phyloP scores from a whole-genome alignment of 2,113 vertebrate species.

The Gila orcuttii region DNA sequence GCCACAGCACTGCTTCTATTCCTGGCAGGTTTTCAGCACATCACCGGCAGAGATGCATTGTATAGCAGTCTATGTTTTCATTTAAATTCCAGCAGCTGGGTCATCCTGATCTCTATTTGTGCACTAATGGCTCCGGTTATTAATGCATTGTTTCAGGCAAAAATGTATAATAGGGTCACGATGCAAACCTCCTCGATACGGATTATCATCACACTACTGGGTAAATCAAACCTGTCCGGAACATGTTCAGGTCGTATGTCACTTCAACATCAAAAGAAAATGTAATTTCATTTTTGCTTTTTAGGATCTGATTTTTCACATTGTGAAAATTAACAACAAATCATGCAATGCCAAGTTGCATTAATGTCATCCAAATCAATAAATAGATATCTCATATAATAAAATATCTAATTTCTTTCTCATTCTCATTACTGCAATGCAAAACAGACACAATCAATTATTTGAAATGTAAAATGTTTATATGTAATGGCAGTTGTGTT shows the following conservation, averaged over 20 bases:
- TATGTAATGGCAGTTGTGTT: neutral
- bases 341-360: neutral
- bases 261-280: neutral
- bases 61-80: neutral
- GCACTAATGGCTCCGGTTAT: neutral
- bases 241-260: neutral
- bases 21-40: constrained; percentile 38
- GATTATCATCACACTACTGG: neutral
- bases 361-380: neutral
- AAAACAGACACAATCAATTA: neutral
- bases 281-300: neutral
- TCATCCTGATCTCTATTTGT: constrained; percentile 8
- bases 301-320: neutral
- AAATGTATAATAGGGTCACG: neutral
- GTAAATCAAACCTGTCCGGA: neutral
- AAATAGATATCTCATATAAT: too few species aligned
- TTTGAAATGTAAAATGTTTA: neutral
- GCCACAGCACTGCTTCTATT: constrained; percentile 46
- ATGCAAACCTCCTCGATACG: neutral
- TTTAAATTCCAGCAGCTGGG: constrained; percentile 7
- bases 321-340: neutral
- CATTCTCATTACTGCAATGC: neutral
- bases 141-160: constrained; percentile 4
- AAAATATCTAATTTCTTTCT: neutral
- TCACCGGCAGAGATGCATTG: constrained; percentile 24